A percentile compares a stretch with the other conserved stretches of the same genome.
Evolutionary conservation across 2,888 invertebrate species (phyloP).

Genomic region (Odontocolon sp.): DNA sequence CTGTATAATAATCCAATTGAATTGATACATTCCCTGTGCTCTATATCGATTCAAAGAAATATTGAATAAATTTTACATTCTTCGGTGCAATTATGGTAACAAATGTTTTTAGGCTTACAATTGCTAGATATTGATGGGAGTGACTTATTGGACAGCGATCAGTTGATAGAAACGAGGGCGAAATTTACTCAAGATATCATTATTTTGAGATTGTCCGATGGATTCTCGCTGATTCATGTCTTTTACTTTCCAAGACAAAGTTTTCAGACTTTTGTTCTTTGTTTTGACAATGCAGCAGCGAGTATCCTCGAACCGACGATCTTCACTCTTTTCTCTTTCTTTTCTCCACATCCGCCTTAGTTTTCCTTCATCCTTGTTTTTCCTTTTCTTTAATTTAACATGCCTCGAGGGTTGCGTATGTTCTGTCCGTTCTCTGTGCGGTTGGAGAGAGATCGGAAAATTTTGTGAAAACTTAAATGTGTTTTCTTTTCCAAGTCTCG

Average conservation of each 20-base stretch:
- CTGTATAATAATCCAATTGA: too few relatives aligned
- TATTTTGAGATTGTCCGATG: background rate
- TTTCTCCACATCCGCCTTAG: background rate
- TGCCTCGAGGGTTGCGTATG: background rate
- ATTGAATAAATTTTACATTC: too few relatives aligned
- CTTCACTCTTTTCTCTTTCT: background rate
- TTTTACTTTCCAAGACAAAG: background rate
- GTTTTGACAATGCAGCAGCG: constrained; percentile 8
- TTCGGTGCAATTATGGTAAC: too few relatives aligned
- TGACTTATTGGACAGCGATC: too few relatives aligned
- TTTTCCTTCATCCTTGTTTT: background rate
- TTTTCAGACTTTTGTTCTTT: background rate
- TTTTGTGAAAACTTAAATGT: constrained; percentile 64
- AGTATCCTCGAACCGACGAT: background rate
- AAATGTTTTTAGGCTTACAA: too few relatives aligned
- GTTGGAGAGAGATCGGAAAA: constrained; percentile 27
- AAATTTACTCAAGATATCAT: background rate
- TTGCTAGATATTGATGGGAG: too few relatives aligned
- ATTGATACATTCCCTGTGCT: too few relatives aligned
- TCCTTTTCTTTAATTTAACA: constrained; percentile 12
- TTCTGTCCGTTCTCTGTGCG: background rate
- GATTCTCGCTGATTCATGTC: background rate
- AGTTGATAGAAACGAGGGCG: too few relatives aligned
- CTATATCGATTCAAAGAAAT: too few relatives aligned
- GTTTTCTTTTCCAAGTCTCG: constrained; percentile 63